Evolutionary conservation across 2,888 invertebrate genomes (phyloP).

Genomic region (Drosophila merina): DNA sequence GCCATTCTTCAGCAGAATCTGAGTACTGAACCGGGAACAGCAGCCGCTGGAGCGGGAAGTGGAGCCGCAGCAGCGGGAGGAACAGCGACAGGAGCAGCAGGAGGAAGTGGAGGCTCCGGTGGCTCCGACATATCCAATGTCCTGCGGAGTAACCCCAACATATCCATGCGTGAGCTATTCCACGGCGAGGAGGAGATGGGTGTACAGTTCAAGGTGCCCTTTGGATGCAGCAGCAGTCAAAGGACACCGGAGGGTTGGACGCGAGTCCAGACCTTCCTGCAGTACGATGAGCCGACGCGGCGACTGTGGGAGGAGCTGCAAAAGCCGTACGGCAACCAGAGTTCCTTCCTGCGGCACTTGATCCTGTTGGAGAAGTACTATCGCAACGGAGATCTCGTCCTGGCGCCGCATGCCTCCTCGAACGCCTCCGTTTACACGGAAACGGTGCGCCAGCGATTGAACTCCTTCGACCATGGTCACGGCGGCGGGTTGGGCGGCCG

Average conservation of each 20-base stretch:
- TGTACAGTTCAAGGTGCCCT: slow-evolving; percentile 89
- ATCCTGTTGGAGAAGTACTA: slow-evolving; percentile 93
- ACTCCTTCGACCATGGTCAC: slow-evolving; percentile 89
- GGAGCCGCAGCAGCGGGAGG: slow-evolving; percentile 11
- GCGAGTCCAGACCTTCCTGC: slow-evolving; percentile 90
- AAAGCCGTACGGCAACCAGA: slow-evolving; percentile 94
- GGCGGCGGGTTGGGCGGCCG: slow-evolving; percentile 67
- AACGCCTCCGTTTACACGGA: slow-evolving; percentile 91
- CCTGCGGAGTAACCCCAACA: slow-evolving; percentile 88
- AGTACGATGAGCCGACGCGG: slow-evolving; percentile 93
- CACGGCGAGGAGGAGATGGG: slow-evolving; percentile 93
- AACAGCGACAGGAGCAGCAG: neutral
- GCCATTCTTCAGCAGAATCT: slow-evolving; percentile 81
- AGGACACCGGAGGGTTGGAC: slow-evolving; percentile 94
- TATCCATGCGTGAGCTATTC: slow-evolving; percentile 91
- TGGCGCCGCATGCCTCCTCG: slow-evolving; percentile 89
- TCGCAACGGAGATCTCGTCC: slow-evolving; percentile 90
- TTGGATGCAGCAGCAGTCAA: slow-evolving; percentile 85
- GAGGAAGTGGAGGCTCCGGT: slow-evolving; percentile 15
- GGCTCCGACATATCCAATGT: slow-evolving; percentile 81
- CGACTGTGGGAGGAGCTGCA: slow-evolving; percentile 92
- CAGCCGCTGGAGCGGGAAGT: neutral
- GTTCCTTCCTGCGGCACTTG: slow-evolving; percentile 92
- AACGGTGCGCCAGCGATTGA: slow-evolving; percentile 90
- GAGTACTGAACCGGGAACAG: neutral